Base-by-base conservation (phyloP, 2,113 vertebrate genomes). In the Gymnobelideus leadbeateri region DNA sequence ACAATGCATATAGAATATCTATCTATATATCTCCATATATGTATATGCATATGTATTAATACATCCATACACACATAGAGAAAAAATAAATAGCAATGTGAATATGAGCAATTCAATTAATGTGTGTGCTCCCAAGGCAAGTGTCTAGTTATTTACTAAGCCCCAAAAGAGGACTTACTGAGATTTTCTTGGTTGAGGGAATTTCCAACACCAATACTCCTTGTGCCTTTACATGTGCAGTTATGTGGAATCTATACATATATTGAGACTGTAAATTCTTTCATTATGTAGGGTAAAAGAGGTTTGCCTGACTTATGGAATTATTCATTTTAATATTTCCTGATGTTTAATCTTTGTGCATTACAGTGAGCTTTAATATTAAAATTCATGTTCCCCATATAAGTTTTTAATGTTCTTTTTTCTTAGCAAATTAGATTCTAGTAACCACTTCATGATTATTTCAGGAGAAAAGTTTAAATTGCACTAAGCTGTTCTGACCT, bases 381-480 rank as follows among this genome's bases (percentile, higher is more conserved):
- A n/a, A 89, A 92, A 51, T 90, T 53, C 19, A 57, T 92, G 24
- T 31, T 94, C 94, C 43, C 43, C 53, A 92, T 21, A 77, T 90
- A 26, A 77, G 12, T 84, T 94, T 90, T n/a, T 77, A 95, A 96
- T 77, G 68, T 77, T 77, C 68, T 77, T 77, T 77, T 77, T 77
- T n/a, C 68, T 77, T 77, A 55, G 0, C 47, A 94, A 50, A 84
- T 21, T 91, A 55, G 90, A 91, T 57, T 77, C 68, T 55, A 84
- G 24, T 55, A 91, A 90, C 43, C 8, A 49, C 77, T 77, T n/a
- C 91, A 54, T 92, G 26, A 89, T 89, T 77, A 89, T 2, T 26
- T 14, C 16, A 84, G n/a, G n/a, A 92, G 90, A 90, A 55, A 92
- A 94, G 47, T 77, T 96, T 90, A 77, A 77, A 68, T 7, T 47